phyloP scores from a whole-genome alignment of 2,113 vertebrate genomes.

The Galemys pyrenaicus region DNA sequence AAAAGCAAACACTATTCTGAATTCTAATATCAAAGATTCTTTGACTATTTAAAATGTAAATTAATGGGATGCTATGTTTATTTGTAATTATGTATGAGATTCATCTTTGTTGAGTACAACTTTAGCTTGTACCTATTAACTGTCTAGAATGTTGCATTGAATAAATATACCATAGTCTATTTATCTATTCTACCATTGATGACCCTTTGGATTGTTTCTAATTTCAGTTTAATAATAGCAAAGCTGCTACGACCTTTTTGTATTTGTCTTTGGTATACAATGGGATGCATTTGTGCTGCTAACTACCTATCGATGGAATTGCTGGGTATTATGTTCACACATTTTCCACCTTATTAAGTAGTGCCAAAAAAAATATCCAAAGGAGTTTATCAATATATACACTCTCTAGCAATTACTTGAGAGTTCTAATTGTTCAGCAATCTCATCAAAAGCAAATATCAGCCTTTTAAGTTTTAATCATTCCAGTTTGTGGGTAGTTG shows the following conservation, averaged over 20 bases:
- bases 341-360: not conserved
- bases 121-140: not conserved
- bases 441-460: not conserved
- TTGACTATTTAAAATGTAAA: not conserved
- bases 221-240: not conserved
- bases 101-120: not conserved
- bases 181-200: not conserved
- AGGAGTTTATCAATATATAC: not conserved
- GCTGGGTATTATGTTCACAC: not conserved
- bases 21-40: not conserved
- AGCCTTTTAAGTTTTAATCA: not conserved
- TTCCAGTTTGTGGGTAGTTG: not conserved
- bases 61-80: not conserved
- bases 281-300: not conserved
- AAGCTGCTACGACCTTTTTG: not conserved
- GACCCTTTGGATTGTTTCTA: not conserved
- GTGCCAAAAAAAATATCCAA: not conserved
- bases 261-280: not conserved
- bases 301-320: not conserved
- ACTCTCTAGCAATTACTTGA: not conserved
- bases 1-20: not conserved
- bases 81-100: not conserved
- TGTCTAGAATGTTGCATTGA: not conserved
- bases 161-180: not conserved
- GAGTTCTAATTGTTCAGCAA: not conserved